A percentile compares a stretch with the other conserved stretches of the same genome.
Evolutionary conservation across 2,113 vertebrate species (phyloP).

Genomic region (Malurus melanocephalus): DNA sequence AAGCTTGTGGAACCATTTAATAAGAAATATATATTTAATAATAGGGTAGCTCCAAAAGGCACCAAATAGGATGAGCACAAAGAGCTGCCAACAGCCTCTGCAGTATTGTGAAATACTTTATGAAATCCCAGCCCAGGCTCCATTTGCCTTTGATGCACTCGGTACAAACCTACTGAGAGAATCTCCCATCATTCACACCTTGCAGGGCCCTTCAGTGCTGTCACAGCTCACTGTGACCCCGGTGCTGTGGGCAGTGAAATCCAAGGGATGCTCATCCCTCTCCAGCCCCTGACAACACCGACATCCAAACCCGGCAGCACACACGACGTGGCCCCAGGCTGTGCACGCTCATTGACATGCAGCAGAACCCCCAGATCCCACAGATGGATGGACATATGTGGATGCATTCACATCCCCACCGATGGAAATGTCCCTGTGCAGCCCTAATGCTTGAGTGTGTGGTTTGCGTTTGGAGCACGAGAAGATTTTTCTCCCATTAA

Average conservation of each 20-base stretch:
- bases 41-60: neutral
- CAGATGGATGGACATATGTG: slow-evolving; percentile 65
- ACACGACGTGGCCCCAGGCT: neutral
- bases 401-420: slow-evolving; percentile 13
- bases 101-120: neutral
- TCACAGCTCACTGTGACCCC: fast-evolving
- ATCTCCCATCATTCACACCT: fast-evolving
- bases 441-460: neutral
- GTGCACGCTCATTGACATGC: neutral
- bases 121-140: neutral
- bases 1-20: neutral
- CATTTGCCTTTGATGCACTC: neutral
- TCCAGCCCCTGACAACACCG: neutral
- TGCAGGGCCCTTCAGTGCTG: fast-evolving
- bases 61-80: neutral
- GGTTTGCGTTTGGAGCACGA: neutral
- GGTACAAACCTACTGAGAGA: neutral
- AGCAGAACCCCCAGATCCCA: neutral
- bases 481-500: slow-evolving; percentile 47
- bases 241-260: neutral
- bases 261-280: neutral
- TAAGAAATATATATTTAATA: slow-evolving; percentile 30
- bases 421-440: neutral
- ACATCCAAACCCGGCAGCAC: neutral
- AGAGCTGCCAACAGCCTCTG: neutral